Evolutionary conservation across 2,797 vertebrate species (phyloP).

Genomic region (Anguilla megastoma): DNA sequence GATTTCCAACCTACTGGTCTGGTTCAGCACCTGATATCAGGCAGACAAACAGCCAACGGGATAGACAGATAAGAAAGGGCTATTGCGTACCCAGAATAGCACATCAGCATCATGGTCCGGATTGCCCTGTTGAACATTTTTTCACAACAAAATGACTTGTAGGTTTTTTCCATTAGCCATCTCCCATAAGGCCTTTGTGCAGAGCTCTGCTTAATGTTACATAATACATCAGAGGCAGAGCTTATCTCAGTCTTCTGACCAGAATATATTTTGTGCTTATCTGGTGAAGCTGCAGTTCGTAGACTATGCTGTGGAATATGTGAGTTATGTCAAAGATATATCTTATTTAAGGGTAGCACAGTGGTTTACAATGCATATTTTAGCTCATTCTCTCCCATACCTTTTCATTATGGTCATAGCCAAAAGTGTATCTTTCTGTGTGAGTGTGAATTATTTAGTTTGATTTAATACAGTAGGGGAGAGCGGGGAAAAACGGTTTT

Average conservation of each 20-base stretch:
- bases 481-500: too few species aligned
- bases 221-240: not conserved
- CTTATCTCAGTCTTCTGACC: not conserved
- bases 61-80: not conserved
- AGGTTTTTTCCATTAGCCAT: not conserved
- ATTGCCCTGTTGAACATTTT: not conserved
- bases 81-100: not conserved
- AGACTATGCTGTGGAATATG: not conserved
- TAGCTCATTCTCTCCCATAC: not conserved
- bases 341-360: not conserved
- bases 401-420: not conserved
- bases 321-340: not conserved
- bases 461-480: not conserved
- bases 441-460: constrained; percentile 35
- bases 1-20: constrained; percentile 81
- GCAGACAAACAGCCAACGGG: constrained; percentile 31
- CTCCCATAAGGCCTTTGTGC: not conserved
- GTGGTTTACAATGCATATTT: not conserved
- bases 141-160: not conserved
- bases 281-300: constrained; percentile 2
- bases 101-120: not conserved
- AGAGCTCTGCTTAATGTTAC: constrained; percentile 2
- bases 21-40: constrained; percentile 75
- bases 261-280: not conserved
- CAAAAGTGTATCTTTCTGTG: constrained; percentile 43